These are phyloP conservation scores for Gymnocypris eckloni DNA, from an alignment of 2,797 vertebrate genomes.

Conservation along the genomic window DNA sequence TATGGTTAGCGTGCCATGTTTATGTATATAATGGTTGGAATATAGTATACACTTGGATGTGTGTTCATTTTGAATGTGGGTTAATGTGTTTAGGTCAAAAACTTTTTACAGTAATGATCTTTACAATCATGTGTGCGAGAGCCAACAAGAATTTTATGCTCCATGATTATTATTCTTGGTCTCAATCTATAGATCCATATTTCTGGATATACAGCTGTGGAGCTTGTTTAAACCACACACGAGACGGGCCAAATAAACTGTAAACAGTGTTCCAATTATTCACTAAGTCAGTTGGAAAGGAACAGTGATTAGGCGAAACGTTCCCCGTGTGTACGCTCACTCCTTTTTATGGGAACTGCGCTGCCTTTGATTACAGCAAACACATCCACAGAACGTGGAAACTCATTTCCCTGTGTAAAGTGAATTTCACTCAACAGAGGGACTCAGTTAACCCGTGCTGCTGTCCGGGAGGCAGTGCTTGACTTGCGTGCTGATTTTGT, in stretches of 20 bases:
- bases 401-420: slow-evolving; percentile 13
- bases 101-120: neutral
- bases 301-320: slow-evolving; percentile 39
- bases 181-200: slow-evolving; percentile 17
- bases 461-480: neutral
- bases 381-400: slow-evolving; percentile 39
- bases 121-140: slow-evolving; percentile 3
- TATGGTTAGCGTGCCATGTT: neutral
- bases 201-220: slow-evolving; percentile 21
- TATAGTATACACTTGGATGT: neutral
- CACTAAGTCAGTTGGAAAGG: slow-evolving; percentile 34
- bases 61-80: neutral
- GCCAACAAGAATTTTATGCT: slow-evolving; percentile 18
- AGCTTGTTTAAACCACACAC: slow-evolving; percentile 11
- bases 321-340: neutral
- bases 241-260: slow-evolving; percentile 15
- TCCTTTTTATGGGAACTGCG: slow-evolving; percentile 42
- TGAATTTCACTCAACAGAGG: neutral
- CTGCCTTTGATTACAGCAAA: slow-evolving; percentile 47
- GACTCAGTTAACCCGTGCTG: neutral
- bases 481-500: slow-evolving; percentile 1
- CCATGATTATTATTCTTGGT: slow-evolving; percentile 17
- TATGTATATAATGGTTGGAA: neutral
- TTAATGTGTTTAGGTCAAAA: neutral
- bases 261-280: slow-evolving; percentile 54